These are phyloP conservation scores for Zalophus californianus DNA, from an alignment of 2,797 vertebrate genomes.

Conservation along the genomic window DNA sequence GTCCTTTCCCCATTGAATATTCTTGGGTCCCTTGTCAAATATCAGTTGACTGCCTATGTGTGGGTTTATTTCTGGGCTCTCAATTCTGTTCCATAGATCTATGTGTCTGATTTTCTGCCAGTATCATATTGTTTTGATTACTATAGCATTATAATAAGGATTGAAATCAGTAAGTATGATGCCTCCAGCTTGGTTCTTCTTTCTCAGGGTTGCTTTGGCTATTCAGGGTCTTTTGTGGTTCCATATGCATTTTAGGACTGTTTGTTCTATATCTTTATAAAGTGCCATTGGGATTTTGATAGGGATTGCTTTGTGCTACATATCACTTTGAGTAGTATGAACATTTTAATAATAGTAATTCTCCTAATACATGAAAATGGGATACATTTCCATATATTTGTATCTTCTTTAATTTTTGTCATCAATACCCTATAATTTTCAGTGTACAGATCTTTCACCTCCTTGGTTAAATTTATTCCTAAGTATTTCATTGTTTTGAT, in stretches of 20 bases:
- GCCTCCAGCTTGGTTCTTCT: background rate
- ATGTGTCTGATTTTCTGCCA: background rate
- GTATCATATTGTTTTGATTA: background rate
- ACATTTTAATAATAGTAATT: background rate
- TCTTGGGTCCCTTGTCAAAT: background rate
- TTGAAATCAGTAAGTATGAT: background rate
- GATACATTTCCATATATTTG: background rate
- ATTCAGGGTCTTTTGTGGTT: background rate
- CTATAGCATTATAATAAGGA: background rate
- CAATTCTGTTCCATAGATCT: background rate
- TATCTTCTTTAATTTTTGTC: background rate
- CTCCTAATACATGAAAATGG: background rate
- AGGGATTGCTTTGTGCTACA: background rate
- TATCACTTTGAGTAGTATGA: background rate
- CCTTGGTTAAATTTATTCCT: background rate
- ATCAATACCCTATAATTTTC: background rate
- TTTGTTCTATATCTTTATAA: background rate
- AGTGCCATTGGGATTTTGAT: background rate
- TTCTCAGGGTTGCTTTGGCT: background rate
- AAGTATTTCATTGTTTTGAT: background rate
- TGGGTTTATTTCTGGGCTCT: background rate
- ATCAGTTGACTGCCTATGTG: background rate
- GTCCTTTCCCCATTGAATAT: background rate
- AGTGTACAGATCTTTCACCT: background rate
- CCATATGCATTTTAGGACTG: background rate